phyloP scores from a whole-genome alignment of 1,140 invertebrate species.

The Leptonema lineaticorne region DNA sequence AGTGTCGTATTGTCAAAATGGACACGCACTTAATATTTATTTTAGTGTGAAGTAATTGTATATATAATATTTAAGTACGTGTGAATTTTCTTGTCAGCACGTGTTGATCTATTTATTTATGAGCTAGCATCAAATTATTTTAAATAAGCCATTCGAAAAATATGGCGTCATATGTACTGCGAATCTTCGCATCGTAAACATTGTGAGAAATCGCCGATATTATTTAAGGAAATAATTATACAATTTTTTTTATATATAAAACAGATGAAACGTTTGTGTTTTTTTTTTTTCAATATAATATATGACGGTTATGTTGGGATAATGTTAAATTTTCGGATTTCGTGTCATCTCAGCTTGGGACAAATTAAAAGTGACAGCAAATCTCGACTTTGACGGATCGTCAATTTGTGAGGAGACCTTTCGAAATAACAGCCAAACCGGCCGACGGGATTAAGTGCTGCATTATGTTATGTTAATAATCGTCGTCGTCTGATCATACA shows the following conservation, averaged over 20 bases:
- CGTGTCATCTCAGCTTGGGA: background rate
- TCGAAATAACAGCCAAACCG: conserved; percentile 7
- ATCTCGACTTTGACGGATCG: conserved; percentile 10
- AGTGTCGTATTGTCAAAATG: background rate
- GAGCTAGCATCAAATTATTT: background rate
- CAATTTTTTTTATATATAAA: too few species aligned
- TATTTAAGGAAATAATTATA: too few species aligned
- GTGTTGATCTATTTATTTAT: conserved; percentile 15
- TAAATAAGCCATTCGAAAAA: background rate
- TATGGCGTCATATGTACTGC: conserved; percentile 6
- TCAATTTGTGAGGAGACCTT: conserved; percentile 17
- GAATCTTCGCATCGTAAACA: background rate
- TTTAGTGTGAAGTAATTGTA: background rate
- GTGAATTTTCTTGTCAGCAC: conserved; percentile 10
- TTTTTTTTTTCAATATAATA: too few species aligned
- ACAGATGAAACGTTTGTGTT: too few species aligned
- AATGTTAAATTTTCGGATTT: background rate
- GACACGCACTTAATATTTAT: background rate
- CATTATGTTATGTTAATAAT: conserved; percentile 5
- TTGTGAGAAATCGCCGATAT: background rate
- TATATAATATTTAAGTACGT: background rate
- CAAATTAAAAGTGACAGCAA: conserved; percentile 18
- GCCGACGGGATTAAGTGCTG: conserved; percentile 4
- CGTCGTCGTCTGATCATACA: background rate
- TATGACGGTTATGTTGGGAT: background rate